Conservation (phyloP, 2,797 vertebrate species). For the Paratrypauchen microcephalus region DNA sequence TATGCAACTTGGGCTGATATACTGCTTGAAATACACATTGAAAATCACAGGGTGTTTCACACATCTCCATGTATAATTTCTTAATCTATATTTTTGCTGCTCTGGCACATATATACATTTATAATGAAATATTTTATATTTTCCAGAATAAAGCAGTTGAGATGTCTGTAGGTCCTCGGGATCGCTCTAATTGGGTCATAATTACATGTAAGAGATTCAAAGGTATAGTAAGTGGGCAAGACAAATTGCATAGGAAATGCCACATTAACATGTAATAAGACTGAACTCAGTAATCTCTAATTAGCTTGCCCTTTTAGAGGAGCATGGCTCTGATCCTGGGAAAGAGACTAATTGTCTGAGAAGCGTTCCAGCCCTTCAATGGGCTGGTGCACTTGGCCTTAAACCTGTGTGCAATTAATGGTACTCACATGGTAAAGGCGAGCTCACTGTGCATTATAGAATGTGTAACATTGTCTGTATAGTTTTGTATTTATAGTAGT, state of each 20-base stretch:
- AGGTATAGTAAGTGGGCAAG: slow-evolving; percentile 56
- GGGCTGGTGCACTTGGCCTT: slow-evolving; percentile 20
- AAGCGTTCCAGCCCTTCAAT: slow-evolving; percentile 39
- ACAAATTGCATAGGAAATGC: slow-evolving; percentile 68
- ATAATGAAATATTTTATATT: background rate
- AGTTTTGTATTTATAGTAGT: background rate
- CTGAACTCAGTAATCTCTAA: slow-evolving; percentile 65
- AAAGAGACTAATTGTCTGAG: slow-evolving; percentile 52
- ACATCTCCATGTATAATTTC: background rate
- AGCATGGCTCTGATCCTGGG: slow-evolving; percentile 42
- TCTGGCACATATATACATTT: background rate
- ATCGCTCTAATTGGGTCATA: slow-evolving; percentile 54
- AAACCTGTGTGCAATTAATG: slow-evolving; percentile 34
- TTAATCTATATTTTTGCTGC: slow-evolving; percentile 2
- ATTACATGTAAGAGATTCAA: slow-evolving; percentile 53
- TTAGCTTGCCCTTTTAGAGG: slow-evolving; percentile 67
- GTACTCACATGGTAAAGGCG: background rate
- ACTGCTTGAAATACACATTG: background rate
- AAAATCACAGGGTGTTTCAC: background rate
- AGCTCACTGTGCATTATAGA: background rate
- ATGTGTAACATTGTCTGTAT: background rate
- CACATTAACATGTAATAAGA: slow-evolving; percentile 77
- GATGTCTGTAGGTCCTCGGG: slow-evolving; percentile 20
- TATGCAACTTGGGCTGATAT: background rate
- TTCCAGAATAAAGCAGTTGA: background rate